Evolutionary conservation across 2,113 vertebrate genomes (phyloP).

Genomic region (Cebidichthys violaceus): DNA sequence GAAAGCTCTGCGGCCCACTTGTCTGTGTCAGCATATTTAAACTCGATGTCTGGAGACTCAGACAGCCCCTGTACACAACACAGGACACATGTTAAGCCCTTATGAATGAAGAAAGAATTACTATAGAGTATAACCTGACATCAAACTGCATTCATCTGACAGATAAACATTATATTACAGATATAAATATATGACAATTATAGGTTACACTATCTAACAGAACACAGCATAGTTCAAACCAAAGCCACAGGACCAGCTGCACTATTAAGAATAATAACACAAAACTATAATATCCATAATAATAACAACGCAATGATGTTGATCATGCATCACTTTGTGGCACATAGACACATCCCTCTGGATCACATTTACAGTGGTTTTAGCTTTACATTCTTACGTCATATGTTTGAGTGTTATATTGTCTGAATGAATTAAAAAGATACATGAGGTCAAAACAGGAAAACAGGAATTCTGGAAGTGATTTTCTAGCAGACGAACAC

Average conservation of each 20-base stretch:
- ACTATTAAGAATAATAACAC: neutral
- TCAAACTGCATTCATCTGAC: neutral
- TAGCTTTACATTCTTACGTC: neutral
- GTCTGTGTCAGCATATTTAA: conserved; percentile 96
- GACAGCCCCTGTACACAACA: conserved; percentile 88
- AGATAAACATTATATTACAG: neutral
- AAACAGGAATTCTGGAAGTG: neutral
- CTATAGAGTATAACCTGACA: neutral
- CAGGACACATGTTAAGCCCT: neutral
- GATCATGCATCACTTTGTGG: neutral
- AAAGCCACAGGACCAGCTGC: neutral
- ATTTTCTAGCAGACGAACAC: neutral
- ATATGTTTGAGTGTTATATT: neutral
- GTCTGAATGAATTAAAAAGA: neutral
- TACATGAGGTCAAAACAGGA: neutral
- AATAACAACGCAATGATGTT: neutral
- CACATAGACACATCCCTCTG: neutral
- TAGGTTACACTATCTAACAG: neutral
- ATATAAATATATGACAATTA: neutral
- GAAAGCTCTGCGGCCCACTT: conserved; percentile 95
- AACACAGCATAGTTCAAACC: neutral
- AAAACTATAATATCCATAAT: neutral
- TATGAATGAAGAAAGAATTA: neutral
- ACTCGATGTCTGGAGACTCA: conserved; percentile 95
- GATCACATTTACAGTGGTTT: neutral